Evolutionary conservation across 2,888 invertebrate species (phyloP).

Genomic region (Limnephilus auricula): DNA sequence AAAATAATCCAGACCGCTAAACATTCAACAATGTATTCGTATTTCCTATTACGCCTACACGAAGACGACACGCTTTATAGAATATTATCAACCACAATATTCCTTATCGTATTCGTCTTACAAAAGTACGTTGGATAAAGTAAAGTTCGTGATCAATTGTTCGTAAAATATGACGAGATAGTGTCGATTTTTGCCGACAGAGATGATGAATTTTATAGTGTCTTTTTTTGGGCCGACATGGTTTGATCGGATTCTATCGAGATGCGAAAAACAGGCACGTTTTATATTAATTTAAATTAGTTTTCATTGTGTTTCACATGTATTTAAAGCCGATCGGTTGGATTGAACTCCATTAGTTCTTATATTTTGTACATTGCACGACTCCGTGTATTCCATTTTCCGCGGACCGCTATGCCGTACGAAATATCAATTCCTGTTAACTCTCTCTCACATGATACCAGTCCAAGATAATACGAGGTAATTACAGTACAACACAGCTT

Average conservation of each 20-base stretch:
- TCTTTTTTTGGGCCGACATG: neutral
- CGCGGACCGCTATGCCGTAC: slow-evolving; percentile 15
- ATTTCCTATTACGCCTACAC: neutral
- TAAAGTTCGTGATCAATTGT: slow-evolving; percentile 17
- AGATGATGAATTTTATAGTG: neutral
- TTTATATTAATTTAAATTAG: neutral
- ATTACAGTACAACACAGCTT: slow-evolving; percentile 40
- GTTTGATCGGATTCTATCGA: neutral
- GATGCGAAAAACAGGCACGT: neutral
- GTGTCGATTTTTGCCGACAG: slow-evolving; percentile 14
- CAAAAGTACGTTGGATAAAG: neutral
- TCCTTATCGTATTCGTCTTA: no score
- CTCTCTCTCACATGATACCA: slow-evolving; percentile 49
- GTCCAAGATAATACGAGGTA: slow-evolving; percentile 43
- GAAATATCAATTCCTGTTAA: slow-evolving; percentile 45
- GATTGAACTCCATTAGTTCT: slow-evolving; percentile 5
- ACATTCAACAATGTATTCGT: slow-evolving; percentile 19
- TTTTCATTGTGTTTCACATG: neutral
- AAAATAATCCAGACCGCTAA: no score
- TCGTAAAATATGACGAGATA: slow-evolving; percentile 7
- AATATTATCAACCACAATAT: neutral
- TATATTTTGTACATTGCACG: slow-evolving; percentile 37
- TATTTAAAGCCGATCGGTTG: neutral
- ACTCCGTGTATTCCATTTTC: slow-evolving; percentile 30
- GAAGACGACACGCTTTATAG: slow-evolving; percentile 8